Base-by-base conservation (phyloP, 2,888 invertebrate species). In the Agonopterix heracliana region DNA sequence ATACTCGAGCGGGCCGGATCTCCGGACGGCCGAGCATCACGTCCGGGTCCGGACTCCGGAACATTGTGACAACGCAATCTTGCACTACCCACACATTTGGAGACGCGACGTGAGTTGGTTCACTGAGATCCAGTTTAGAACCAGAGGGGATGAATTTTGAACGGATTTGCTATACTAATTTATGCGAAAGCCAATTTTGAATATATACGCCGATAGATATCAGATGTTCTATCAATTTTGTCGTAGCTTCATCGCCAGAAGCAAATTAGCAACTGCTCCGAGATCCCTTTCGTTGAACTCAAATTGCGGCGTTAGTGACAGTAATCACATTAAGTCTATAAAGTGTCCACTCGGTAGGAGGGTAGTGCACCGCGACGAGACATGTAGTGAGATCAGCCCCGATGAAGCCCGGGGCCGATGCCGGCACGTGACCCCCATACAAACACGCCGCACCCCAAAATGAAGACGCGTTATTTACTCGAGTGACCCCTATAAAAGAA, bases 381-480 rank as follows among this genome's bases (percentile, higher is more conserved):
- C 26, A 7, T 26, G 26, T 26, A 26, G 26, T 26, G 26, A 26
- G 26, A 26, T 26, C 26, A 26, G 26, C 26, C 26, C 14, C 26
- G 26, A 26, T 26, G 26, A 26, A 26, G 5, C 26, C 26, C 26
- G 26, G 26, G 26, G 26, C 26, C 26, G 26, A 2, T 3, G 17
- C 26, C 26, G 26, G 53, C 45, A 61, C 74, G 74, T 74, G 74
- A 54, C 50, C 52, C 34, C 74, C 57, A 55, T 73, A 51, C 62
- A 47, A 54, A 68, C 46, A 17, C 26, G 55, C 26, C 54, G 49
- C 54, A 26, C 26, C 26, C 26, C 26, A 48, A 60, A 66, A 66
- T 68, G 69, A 74, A 78, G 81, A 80, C 74, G 73, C 76, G 77
- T 74, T 81, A 78, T 81, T 78, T 79, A 78, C 78, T 71, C 71